phyloP scores from a whole-genome alignment of 2,888 invertebrate genomes.

The Chaetogeoica ovagalla region DNA sequence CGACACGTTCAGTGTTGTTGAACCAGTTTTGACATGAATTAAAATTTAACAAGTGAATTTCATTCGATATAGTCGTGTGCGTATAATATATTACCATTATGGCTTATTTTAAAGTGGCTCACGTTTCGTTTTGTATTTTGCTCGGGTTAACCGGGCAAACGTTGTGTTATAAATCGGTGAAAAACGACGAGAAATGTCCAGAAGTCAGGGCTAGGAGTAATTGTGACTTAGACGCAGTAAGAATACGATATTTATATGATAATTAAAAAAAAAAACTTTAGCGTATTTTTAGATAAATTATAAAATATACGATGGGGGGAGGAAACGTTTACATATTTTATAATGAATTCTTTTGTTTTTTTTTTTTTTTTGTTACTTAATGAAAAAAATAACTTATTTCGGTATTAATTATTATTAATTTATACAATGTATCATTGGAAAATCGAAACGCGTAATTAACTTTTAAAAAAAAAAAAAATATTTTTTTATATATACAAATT shows the following conservation, averaged over 20 bases:
- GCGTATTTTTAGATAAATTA: too few species aligned
- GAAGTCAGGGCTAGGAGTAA: constrained; percentile 77
- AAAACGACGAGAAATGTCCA: constrained; percentile 73
- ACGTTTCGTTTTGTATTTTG: constrained; percentile 1
- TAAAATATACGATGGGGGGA: too few species aligned
- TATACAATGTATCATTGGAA: too few species aligned
- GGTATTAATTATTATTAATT: too few species aligned
- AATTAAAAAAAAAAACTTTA: too few species aligned
- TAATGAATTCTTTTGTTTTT: too few species aligned
- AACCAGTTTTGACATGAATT: constrained; percentile 25
- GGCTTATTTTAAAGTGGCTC: constrained; percentile 7
- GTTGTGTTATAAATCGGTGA: constrained; percentile 1
- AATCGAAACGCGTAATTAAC: too few species aligned
- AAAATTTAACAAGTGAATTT: constrained; percentile 18
- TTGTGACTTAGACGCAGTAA: constrained; percentile 76
- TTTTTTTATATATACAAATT: too few species aligned
- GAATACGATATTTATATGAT: not conserved
- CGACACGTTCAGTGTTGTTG: constrained; percentile 10
- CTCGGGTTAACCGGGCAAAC: not conserved
- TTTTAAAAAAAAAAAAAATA: too few species aligned
- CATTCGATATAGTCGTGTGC: not conserved
- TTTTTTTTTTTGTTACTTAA: too few species aligned
- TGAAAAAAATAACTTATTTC: too few species aligned
- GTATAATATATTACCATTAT: not conserved
- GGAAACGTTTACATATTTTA: too few species aligned